Percentiles rank a stretch among this genome's conserved stretches.
phyloP scores from a whole-genome alignment of 2,888 invertebrate genomes.

The Drosophila algonquin region DNA sequence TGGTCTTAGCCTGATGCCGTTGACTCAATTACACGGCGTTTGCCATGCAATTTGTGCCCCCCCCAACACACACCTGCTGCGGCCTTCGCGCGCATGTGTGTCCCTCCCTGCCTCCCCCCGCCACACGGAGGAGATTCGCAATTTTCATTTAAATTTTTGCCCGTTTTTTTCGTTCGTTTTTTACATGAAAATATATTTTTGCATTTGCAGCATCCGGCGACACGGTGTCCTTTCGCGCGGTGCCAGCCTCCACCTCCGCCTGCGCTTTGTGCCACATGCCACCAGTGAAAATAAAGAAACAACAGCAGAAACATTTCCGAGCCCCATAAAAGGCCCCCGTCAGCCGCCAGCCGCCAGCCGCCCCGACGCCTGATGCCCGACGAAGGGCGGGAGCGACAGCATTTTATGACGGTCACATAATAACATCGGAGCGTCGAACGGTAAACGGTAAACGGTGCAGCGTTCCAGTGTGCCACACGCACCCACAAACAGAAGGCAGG shows the following conservation, averaged over 20 bases:
- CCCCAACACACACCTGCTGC: slow-evolving; percentile 9
- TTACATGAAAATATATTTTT: slow-evolving; percentile 68
- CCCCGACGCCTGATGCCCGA: slow-evolving; percentile 24
- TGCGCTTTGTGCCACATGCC: slow-evolving; percentile 17
- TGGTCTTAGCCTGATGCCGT: slow-evolving; percentile 41
- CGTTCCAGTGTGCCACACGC: no score
- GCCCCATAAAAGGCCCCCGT: slow-evolving; percentile 47
- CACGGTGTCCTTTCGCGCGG: slow-evolving; percentile 28
- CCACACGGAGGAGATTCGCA: slow-evolving; percentile 27
- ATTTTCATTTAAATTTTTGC: slow-evolving; percentile 72
- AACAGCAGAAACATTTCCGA: slow-evolving; percentile 55
- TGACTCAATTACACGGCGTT: slow-evolving; percentile 73
- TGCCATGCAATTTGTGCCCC: slow-evolving; percentile 66
- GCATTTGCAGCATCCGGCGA: slow-evolving; percentile 79
- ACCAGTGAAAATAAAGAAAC: slow-evolving; percentile 7
- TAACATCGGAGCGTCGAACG: slow-evolving; percentile 52
- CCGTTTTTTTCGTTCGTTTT: slow-evolving; percentile 24
- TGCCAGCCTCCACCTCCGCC: slow-evolving; percentile 22
- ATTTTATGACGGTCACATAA: slow-evolving; percentile 76
- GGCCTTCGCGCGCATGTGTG: slow-evolving; percentile 14
- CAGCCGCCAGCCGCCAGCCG: not conserved
- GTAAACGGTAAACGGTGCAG: slow-evolving; percentile 30
- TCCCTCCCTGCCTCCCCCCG: slow-evolving; percentile 11
- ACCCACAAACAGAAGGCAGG: no score
- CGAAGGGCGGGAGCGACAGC: slow-evolving; percentile 39